These are phyloP conservation scores for Hydrozoanthus gracilis DNA, from an alignment of 92 coral and sea anemone genomes.

Conservation along the genomic window DNA sequence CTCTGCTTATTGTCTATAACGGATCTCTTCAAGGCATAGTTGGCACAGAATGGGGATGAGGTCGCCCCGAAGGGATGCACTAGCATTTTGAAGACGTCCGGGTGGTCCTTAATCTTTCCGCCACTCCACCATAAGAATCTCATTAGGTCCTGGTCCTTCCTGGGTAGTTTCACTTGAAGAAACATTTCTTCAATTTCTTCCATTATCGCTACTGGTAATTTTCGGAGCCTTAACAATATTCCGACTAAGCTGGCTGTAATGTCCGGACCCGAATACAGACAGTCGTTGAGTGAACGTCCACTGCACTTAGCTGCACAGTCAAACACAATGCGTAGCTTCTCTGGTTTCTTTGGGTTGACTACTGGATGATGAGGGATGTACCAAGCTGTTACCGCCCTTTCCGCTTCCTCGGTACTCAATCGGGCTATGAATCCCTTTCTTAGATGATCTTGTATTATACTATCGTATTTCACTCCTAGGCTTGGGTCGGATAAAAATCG, in stretches of 20 bases:
- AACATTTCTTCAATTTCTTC: constrained; percentile 41
- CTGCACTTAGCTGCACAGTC: background rate
- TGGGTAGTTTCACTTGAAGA: background rate
- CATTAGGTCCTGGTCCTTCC: background rate
- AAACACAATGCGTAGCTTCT: background rate
- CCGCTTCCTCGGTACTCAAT: too few relatives aligned
- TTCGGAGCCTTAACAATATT: background rate
- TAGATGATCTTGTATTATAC: background rate
- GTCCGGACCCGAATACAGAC: background rate
- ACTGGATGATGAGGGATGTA: background rate
- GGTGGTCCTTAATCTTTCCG: background rate
- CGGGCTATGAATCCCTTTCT: background rate
- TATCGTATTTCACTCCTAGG: background rate
- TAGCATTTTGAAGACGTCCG: background rate
- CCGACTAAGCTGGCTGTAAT: background rate
- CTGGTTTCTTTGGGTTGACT: background rate
- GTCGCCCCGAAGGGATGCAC: background rate
- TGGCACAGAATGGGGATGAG: background rate
- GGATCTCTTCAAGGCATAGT: too few relatives aligned
- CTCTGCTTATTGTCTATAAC: too few relatives aligned
- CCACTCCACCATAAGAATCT: constrained; percentile 11
- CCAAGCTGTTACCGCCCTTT: background rate
- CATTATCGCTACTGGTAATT: background rate
- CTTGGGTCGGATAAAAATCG: background rate
- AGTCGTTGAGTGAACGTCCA: background rate